Base-by-base conservation (phyloP, 2,113 vertebrate genomes). In the Phyllostomus hastatus region DNA sequence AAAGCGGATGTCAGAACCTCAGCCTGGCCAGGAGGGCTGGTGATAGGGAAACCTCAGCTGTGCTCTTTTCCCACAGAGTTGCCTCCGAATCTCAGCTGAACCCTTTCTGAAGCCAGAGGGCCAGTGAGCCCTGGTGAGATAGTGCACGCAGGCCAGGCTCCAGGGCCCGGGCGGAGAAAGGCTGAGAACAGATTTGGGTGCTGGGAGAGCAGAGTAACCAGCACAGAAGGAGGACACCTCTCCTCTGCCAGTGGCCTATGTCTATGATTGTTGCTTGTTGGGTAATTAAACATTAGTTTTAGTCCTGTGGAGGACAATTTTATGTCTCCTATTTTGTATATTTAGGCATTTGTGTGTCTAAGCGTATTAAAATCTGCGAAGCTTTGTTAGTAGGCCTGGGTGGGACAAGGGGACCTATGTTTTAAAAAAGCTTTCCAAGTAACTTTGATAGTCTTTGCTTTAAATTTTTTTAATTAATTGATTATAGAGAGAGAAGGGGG, bases 381-480 rank as follows among this genome's bases (percentile, higher is more conserved):
- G 38, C 26, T 46, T 67, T 85, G 75, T 48, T 90, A 69, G 33
- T 26, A 66, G 72, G 22, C 76, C 7, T 90, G 75, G 33, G 10
- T 90, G 72, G 80, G 85, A 50, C n/a, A 57, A 48, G 9, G 82
- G 20, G 67, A 72, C 82, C 5, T 88, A 69, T 11, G 19, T 80
- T 95, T 89, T 89, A 10, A 69, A 91, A 95, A 95, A 64, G 31
- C 24, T 86, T 96, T 43, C 72, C 64, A 92, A 95, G 57, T 75
- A 69, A 91, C 81, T 92, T 84, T 88, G 76, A 61, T 79, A 75
- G 20, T 33, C 0, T 43, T 31, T 1, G 5, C 48, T 70, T 10
- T 28, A 46, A 9, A 57, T 57, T 26, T 61, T 43, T 28, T 76
- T 17, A 20, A 76, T 31, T 48, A 48, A 48, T 48, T 48, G 16